Conservation (phyloP, 2,797 vertebrate genomes). For the Phylloscopus collybita region DNA sequence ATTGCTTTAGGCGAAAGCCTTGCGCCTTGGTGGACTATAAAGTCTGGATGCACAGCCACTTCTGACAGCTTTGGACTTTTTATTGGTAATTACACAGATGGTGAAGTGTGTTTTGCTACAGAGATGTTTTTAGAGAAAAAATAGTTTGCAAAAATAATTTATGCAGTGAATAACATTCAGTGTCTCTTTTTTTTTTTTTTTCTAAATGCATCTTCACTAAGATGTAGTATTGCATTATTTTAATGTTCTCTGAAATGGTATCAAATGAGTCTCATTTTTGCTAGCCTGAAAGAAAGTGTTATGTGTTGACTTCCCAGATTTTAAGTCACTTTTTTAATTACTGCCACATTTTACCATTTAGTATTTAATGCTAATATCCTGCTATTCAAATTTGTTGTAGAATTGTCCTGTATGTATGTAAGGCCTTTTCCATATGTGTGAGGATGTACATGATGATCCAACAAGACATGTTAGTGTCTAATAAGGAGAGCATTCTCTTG, state of each 20-base stretch:
- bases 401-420: neutral
- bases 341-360: neutral
- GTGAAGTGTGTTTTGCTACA: constrained; percentile 36
- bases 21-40: constrained; percentile 59
- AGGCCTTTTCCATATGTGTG: neutral
- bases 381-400: neutral
- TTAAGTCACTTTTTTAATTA: constrained; percentile 26
- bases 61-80: constrained; percentile 70
- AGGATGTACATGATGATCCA: neutral
- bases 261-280: constrained; percentile 20
- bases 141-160: constrained; percentile 70
- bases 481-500: neutral
- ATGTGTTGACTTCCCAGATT: constrained; percentile 2
- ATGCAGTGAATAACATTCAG: constrained; percentile 55
- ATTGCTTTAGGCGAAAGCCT: constrained; percentile 74
- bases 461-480: neutral
- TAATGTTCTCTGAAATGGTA: constrained; percentile 35
- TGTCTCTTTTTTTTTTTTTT: neutral
- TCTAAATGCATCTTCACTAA: constrained; percentile 26
- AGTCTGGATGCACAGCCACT: constrained; percentile 57
- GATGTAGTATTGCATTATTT: constrained; percentile 49
- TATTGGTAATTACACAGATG: constrained; percentile 74
- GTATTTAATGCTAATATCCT: neutral
- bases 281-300: constrained; percentile 8
- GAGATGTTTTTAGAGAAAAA: constrained; percentile 66